Evolutionary conservation across 2,888 invertebrate genomes (phyloP).

Genomic region (Shargacucullia verbasci): DNA sequence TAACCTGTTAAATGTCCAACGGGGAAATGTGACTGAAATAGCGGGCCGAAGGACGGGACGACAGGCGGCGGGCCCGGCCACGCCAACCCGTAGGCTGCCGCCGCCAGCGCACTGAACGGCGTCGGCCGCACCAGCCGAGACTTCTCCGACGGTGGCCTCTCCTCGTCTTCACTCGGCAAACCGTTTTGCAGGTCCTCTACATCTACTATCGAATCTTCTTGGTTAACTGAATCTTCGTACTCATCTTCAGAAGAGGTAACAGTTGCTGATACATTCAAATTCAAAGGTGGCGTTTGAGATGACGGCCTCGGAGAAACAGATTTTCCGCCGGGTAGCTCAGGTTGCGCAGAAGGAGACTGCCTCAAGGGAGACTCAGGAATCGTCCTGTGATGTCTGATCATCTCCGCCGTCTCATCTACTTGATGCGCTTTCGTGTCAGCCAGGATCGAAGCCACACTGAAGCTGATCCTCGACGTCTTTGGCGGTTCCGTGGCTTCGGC

Average conservation of each 20-base stretch:
- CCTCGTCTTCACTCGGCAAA: conserved; percentile 83
- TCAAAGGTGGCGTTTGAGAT: conserved; percentile 84
- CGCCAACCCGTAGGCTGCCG: conserved; percentile 91
- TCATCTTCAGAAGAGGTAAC: conserved; percentile 90
- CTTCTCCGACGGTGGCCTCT: conserved; percentile 73
- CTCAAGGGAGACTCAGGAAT: conserved; percentile 85
- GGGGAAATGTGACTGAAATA: conserved; percentile 91
- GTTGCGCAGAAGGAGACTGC: conserved; percentile 84
- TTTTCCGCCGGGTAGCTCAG: conserved; percentile 83
- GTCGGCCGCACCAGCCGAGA: conserved; percentile 91
- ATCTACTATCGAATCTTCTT: conserved; percentile 92
- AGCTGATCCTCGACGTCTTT: conserved; percentile 92
- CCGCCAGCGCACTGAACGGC: conserved; percentile 92
- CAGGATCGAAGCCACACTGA: conserved; percentile 96
- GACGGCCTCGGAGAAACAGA: conserved; percentile 78
- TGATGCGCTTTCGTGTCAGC: conserved; percentile 93
- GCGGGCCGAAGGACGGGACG: conserved; percentile 90
- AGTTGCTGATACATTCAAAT: conserved; percentile 84
- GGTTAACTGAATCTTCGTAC: conserved; percentile 92
- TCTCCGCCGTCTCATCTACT: conserved; percentile 81
- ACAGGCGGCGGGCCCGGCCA: conserved; percentile 88
- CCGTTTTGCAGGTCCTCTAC: conserved; percentile 93
- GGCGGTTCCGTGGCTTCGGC: conserved; percentile 90
- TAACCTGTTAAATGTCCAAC: conserved; percentile 84
- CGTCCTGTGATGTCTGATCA: conserved; percentile 86